Conservation (phyloP, 2,797 vertebrate species). For the Hippopotamyrus pictus region DNA sequence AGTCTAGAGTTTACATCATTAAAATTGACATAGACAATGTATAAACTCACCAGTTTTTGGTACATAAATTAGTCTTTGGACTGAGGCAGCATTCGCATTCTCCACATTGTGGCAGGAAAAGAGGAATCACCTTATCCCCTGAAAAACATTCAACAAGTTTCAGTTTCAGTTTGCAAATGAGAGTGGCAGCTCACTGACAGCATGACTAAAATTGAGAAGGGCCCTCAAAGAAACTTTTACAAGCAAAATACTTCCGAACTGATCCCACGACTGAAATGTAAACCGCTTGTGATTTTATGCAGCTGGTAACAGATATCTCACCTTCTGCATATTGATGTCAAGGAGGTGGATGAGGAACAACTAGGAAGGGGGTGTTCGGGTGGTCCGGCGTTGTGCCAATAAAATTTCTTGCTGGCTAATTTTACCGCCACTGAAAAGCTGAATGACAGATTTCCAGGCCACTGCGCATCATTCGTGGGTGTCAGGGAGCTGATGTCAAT, state of each 20-base stretch:
- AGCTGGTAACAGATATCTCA: not conserved
- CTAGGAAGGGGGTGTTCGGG: not conserved
- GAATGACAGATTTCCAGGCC: not conserved
- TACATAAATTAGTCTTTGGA: slow-evolving; percentile 78
- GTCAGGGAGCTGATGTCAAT: not conserved
- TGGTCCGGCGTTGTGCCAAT: not conserved
- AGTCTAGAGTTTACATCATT: not conserved
- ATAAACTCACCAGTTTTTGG: slow-evolving; percentile 69
- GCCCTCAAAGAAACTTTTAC: not conserved
- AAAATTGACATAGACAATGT: not conserved
- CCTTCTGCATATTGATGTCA: not conserved
- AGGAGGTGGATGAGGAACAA: not conserved
- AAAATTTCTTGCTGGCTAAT: not conserved
- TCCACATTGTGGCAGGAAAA: slow-evolving; percentile 74
- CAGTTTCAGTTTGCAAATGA: not conserved
- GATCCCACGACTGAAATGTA: not conserved
- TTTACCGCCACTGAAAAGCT: not conserved
- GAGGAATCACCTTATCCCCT: slow-evolving; percentile 76
- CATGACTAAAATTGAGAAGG: not conserved
- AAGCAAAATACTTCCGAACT: not conserved
- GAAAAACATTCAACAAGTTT: not conserved
- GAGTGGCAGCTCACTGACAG: not conserved
- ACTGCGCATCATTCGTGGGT: not conserved
- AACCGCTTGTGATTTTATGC: not conserved
- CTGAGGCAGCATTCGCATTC: slow-evolving; percentile 75